These are phyloP conservation scores for Micrasema minimum DNA, from an alignment of 1,140 invertebrate genomes.

Conservation along the genomic window DNA sequence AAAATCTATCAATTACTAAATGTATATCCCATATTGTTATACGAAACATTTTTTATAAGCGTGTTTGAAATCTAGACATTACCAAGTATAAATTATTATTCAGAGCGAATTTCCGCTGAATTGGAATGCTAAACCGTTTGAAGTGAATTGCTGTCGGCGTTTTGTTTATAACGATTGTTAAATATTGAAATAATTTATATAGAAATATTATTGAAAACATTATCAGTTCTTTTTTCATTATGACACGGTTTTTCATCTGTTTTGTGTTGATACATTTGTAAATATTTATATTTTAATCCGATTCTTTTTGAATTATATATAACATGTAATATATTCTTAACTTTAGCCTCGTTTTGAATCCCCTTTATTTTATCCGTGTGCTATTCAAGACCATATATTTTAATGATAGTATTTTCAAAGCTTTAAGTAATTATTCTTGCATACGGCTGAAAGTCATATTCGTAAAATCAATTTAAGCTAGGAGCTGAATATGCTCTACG, in stretches of 20 bases:
- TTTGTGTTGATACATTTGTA: not conserved
- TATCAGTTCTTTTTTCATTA: not conserved
- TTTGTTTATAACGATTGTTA: constrained; percentile 42
- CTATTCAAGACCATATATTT: not conserved
- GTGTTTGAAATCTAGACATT: no score
- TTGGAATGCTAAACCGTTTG: not conserved
- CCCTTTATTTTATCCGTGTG: not conserved
- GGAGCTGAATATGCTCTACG: no score
- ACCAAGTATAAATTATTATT: no score
- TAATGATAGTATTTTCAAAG: not conserved
- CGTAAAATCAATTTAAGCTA: no score
- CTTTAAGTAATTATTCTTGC: not conserved
- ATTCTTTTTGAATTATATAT: constrained; percentile 2
- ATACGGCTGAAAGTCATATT: no score
- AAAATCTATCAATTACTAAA: no score
- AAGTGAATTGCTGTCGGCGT: constrained; percentile 21
- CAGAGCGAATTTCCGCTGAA: not conserved
- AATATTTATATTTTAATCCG: not conserved
- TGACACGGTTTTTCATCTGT: not conserved
- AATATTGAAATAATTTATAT: constrained; percentile 44
- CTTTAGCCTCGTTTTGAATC: not conserved
- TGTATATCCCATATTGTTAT: no score
- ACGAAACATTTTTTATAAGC: no score
- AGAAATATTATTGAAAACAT: constrained; percentile 24
- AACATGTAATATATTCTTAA: not conserved